A percentile compares a stretch with the other conserved stretches of the same genome.
These are phyloP conservation scores for Augiades crinisus DNA, from an alignment of 2,888 invertebrate species.

Conservation along the genomic window DNA sequence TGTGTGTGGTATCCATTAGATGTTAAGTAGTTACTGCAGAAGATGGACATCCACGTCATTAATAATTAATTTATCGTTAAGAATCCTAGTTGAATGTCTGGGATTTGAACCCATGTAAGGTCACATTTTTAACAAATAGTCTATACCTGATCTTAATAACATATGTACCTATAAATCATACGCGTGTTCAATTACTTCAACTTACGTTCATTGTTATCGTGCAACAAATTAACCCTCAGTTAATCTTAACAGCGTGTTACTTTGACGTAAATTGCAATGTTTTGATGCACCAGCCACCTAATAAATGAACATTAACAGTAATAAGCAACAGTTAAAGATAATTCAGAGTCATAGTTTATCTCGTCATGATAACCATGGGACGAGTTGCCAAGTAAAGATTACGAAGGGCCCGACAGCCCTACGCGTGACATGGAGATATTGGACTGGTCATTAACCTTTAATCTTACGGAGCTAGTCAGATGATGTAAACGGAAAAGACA, in stretches of 20 bases:
- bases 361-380: slow-evolving; percentile 1
- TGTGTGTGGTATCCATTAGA: no score
- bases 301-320: slow-evolving; percentile 18
- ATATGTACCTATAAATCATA: no score
- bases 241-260: not conserved
- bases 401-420: slow-evolving; percentile 17
- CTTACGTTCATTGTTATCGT: no score
- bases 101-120: no score
- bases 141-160: no score
- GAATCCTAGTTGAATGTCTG: no score
- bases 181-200: no score
- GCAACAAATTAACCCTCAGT: not conserved
- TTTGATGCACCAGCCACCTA: slow-evolving; percentile 15
- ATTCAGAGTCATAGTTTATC: slow-evolving; percentile 24
- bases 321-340: slow-evolving; percentile 22
- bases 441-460: slow-evolving; percentile 25
- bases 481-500: slow-evolving; percentile 11
- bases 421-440: slow-evolving; percentile 21
- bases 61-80: no score
- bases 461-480: slow-evolving; percentile 11
- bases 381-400: slow-evolving; percentile 2
- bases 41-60: no score
- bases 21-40: no score
- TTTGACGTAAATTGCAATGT: slow-evolving; percentile 12
- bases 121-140: no score